Evolutionary conservation across 2,113 vertebrate species (phyloP).

Genomic region (Dasyornis broadbenti): DNA sequence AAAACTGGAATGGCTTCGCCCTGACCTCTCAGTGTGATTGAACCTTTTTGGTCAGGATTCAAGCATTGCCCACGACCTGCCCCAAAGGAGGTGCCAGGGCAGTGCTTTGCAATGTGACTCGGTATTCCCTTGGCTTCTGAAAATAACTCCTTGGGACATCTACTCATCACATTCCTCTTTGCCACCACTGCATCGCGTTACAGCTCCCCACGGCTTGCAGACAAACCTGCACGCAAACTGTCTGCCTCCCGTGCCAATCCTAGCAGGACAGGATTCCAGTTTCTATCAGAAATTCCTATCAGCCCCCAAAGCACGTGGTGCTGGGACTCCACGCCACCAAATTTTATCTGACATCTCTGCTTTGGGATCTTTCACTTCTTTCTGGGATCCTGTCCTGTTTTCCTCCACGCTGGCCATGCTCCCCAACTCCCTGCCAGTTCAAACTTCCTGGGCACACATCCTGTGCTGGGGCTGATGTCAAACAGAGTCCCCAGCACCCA

Average conservation of each 20-base stretch:
- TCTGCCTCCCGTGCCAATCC: neutral
- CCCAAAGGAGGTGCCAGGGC: neutral
- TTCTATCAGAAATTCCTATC: neutral
- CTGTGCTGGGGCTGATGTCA: neutral
- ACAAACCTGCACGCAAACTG: neutral
- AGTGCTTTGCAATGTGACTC: neutral
- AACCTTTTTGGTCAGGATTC: neutral
- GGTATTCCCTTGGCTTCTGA: neutral
- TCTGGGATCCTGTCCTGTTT: neutral
- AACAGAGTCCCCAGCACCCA: accelerated
- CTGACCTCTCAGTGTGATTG: accelerated
- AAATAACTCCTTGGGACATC: constrained; percentile 23
- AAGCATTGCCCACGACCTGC: neutral
- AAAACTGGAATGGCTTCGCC: neutral
- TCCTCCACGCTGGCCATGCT: neutral
- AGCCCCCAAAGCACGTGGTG: neutral
- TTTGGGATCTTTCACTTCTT: accelerated
- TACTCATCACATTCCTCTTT: neutral
- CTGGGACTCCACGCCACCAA: neutral
- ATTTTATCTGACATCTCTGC: neutral
- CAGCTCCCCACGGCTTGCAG: neutral
- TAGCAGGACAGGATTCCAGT: neutral
- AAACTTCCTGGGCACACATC: neutral
- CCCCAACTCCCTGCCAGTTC: neutral
- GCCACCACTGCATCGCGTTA: neutral